Evolutionary conservation across 1,140 invertebrate species (phyloP).

Genomic region (Drosophila ambigua): DNA sequence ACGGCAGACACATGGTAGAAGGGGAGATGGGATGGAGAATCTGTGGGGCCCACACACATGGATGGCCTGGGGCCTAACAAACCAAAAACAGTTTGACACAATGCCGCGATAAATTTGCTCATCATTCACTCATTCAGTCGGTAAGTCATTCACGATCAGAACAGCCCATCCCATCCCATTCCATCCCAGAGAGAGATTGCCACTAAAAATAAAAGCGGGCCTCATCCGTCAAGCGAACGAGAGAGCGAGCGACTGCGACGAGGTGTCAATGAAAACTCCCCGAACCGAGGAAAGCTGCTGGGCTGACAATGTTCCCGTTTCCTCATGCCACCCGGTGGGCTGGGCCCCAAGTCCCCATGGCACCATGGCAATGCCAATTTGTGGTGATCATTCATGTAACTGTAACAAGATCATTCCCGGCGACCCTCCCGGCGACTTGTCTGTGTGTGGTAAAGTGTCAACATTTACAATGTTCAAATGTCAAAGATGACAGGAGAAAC

Average conservation of each 20-base stretch:
- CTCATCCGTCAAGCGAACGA: conserved; percentile 63
- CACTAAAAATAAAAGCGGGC: conserved; percentile 70
- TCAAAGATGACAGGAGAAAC: conserved; percentile 72
- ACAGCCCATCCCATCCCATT: background rate
- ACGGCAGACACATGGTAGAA: conserved; percentile 42
- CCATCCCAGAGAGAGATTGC: conserved; percentile 2
- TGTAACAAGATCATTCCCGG: conserved; percentile 73
- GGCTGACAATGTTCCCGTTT: conserved; percentile 59
- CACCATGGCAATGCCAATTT: conserved; percentile 65
- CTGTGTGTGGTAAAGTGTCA: conserved; percentile 82
- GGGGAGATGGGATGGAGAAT: background rate
- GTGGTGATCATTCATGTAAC: conserved; percentile 81
- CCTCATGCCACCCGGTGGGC: conserved; percentile 45
- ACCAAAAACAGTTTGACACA: conserved; percentile 70
- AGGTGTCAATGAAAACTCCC: conserved; percentile 70
- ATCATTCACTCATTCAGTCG: conserved; percentile 79
- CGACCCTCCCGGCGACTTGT: conserved; percentile 1
- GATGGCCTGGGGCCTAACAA: conserved; percentile 2
- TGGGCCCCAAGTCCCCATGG: background rate
- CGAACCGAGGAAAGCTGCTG: conserved; percentile 38
- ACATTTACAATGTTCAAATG: conserved; percentile 82
- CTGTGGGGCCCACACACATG: conserved; percentile 64
- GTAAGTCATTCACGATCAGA: conserved; percentile 77
- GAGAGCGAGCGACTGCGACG: conserved; percentile 31
- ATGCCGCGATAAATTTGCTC: conserved; percentile 82